Evolutionary conservation across 30 jellyfish, hydroid and myxozoan genomes (phyloP), one percentile per base, ranked within the genome.

Genomic region (Hydractinia symbiolongicarpus): DNA sequence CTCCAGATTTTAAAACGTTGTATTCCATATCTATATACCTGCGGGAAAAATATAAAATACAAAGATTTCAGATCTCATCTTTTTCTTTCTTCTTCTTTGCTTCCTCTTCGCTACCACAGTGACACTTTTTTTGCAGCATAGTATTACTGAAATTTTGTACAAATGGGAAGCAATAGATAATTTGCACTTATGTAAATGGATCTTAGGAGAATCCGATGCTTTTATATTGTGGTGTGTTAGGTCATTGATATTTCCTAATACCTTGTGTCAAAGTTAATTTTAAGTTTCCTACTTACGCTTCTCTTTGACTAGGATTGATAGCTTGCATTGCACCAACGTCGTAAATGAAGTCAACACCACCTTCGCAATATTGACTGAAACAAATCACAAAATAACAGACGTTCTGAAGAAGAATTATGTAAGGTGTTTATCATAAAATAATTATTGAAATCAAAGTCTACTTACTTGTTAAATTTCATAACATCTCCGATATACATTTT

Each of bases 251-350:
- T 51, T n/a, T n/a, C 17, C 19, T 64, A 64, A 64, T n/a, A 64
- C 52, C 19, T n/a, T 8, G 9, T 7, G 17, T 64, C 19, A 64
- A 64, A 6, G 40, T 64, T 2, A 0, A 7, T 64, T 7, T 7
- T 1, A 64, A 64, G 19, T 64, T 44, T n/a, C 19, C 19, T 64
- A 7, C 52, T 64, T 64, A 64, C 74, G 9, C 8, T 13, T 44
- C 52, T 6, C 74, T n/a, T 13, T 64, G 17, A 44, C 8, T 64
- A 6, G 74, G 40, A 51, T 64, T 7, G 9, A 64, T n/a, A 64
- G 74, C 74, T 64, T 64, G 74, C 40, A 64, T 64, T 51, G 52
- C 74, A 64, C 74, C 74, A 64, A 44, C 40, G 17, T 64, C 74
- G 40, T n/a, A 64, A 6, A 64, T 64, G 52, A 64, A 44, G 40